phyloP scores from a whole-genome alignment of 2,113 vertebrate genomes.

The Typhlomys cinereus region DNA sequence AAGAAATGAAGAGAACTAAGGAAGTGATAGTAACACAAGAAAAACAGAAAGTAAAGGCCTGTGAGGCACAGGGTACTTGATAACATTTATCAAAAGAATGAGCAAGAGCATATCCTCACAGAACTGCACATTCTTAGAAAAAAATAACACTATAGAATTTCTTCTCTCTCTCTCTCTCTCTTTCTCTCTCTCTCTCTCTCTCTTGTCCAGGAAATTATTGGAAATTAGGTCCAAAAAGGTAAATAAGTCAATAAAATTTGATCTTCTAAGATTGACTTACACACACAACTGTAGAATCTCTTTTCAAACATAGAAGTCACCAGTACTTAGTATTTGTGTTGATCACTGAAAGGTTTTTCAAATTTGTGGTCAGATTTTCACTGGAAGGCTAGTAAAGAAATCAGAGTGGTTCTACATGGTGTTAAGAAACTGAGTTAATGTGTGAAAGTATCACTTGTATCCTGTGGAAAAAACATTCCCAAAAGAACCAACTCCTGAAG shows the following conservation, averaged over 20 bases:
- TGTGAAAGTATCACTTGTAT: neutral
- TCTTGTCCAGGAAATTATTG: neutral
- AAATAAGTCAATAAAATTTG: conserved; percentile 6
- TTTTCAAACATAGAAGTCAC: conserved; percentile 26
- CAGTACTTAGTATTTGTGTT: conserved; percentile 32
- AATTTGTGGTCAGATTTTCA: neutral
- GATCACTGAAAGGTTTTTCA: neutral
- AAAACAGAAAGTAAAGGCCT: neutral
- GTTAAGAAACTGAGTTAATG: neutral
- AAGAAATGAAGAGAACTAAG: conserved; percentile 1
- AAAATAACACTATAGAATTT: neutral
- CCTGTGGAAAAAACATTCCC: neutral
- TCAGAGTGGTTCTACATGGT: neutral
- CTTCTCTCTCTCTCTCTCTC: neutral
- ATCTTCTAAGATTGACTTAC: neutral
- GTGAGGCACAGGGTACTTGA: neutral
- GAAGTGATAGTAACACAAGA: neutral
- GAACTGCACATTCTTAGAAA: neutral
- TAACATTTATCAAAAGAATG: neutral
- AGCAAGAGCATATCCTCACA: neutral
- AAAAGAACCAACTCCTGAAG: neutral
- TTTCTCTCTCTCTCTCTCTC: neutral
- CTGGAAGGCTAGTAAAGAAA: neutral
- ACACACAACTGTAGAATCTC: neutral
- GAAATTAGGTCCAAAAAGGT: neutral